phyloP scores from a whole-genome alignment of 2,113 vertebrate genomes.

The Pionites leucogaster region DNA sequence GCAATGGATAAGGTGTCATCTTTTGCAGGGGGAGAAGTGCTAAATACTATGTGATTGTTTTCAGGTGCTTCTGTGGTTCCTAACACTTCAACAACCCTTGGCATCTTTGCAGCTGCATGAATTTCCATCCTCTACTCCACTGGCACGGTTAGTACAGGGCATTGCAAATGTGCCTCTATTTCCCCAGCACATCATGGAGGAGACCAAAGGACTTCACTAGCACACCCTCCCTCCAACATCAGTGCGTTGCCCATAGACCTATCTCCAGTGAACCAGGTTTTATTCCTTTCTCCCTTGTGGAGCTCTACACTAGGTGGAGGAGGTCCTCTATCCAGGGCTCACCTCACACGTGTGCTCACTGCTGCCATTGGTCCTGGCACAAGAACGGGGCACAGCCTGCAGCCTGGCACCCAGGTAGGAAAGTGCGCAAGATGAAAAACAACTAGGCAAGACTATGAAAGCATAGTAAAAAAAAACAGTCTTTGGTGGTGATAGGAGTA shows the following conservation, averaged over 20 bases:
- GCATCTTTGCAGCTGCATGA: not conserved
- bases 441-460: not conserved
- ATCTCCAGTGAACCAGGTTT: not conserved
- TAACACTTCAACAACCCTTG: not conserved
- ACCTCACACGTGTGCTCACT: not conserved
- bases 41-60: not conserved
- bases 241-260: not conserved
- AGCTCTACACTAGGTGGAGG: not conserved
- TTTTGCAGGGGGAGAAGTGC: not conserved
- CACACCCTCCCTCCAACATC: not conserved
- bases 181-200: not conserved
- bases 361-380: rapidly evolving
- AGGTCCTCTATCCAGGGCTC: not conserved
- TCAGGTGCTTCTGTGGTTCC: not conserved
- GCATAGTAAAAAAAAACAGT: not conserved
- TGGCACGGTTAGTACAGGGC: not conserved
- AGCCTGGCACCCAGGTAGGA: not conserved
- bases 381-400: no score
- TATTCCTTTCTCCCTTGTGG: not conserved
- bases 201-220: not conserved
- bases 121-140: not conserved
- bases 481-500: not conserved
- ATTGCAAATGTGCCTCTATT: not conserved
- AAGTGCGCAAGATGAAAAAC: not conserved
- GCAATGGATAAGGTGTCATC: not conserved